Conservation (phyloP, 2,888 invertebrate species). For the Meandrusa payeni region DNA sequence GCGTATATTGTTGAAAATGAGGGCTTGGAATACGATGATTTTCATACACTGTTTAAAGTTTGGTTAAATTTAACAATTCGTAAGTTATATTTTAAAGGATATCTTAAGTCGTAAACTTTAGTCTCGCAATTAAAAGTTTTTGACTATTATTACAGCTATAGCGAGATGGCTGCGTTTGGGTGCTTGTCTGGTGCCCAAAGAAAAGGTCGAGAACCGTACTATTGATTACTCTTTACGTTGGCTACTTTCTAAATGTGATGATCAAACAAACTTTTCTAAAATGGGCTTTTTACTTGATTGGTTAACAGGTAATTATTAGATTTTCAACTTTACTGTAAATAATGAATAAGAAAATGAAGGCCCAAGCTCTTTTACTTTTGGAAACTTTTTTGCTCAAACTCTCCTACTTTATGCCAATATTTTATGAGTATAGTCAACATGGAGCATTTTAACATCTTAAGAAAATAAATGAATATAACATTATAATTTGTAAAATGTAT, state of each 20-base stretch:
- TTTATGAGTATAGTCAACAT: no score
- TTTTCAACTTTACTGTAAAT: no score
- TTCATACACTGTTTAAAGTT: conserved; percentile 65
- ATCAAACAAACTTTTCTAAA: conserved; percentile 49
- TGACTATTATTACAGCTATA: conserved; percentile 59
- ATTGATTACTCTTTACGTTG: conserved; percentile 64
- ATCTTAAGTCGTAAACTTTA: background rate
- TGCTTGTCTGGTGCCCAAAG: conserved; percentile 59
- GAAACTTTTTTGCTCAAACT: no score
- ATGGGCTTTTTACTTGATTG: conserved; percentile 65
- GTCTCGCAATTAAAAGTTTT: no score
- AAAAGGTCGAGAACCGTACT: conserved; percentile 51
- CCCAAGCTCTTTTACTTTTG: no score
- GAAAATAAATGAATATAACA: no score
- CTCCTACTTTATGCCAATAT: no score
- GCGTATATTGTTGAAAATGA: conserved; percentile 51
- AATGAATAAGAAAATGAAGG: no score
- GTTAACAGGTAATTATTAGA: conserved; percentile 57
- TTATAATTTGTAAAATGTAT: no score
- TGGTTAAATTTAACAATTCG: conserved; percentile 74
- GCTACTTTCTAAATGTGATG: conserved; percentile 57
- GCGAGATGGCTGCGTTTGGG: conserved; percentile 68
- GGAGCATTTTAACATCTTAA: no score
- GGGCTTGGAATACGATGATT: conserved; percentile 59
- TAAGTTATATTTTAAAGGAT: conserved; percentile 43